These are phyloP conservation scores for Gavia stellata DNA, from an alignment of 2,113 vertebrate genomes.

Conservation along the genomic window DNA sequence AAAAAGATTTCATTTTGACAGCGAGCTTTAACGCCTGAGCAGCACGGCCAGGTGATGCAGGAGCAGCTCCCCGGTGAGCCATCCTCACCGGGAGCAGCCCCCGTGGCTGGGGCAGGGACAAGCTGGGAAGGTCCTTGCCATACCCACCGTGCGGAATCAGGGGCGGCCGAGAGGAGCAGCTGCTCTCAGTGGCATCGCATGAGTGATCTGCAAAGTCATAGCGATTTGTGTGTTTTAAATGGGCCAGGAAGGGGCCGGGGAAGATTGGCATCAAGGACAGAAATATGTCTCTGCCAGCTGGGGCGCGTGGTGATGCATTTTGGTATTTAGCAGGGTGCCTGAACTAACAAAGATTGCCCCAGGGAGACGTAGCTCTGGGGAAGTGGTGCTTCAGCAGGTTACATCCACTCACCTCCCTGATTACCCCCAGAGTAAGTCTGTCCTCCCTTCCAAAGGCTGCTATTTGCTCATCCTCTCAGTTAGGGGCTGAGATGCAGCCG, in stretches of 20 bases:
- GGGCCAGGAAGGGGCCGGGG: not conserved
- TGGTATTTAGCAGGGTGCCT: not conserved
- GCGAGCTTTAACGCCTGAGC: fast-evolving
- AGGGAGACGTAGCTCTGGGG: not conserved
- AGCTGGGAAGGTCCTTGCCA: not conserved
- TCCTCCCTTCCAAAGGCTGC: not conserved
- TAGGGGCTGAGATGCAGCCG: not conserved
- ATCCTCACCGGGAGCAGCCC: not conserved
- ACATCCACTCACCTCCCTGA: too few species aligned
- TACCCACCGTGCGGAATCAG: fast-evolving
- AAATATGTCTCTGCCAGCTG: fast-evolving
- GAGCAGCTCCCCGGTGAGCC: not conserved
- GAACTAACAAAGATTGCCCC: not conserved
- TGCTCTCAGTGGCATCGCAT: fast-evolving
- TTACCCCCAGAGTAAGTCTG: fast-evolving
- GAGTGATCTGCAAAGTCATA: not conserved
- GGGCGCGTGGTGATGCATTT: fast-evolving
- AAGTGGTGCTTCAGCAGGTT: not conserved
- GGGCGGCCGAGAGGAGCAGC: not conserved
- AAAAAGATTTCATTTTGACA: fast-evolving
- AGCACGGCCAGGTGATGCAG: fast-evolving
- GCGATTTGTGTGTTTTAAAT: not conserved
- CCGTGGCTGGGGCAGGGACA: fast-evolving
- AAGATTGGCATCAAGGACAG: not conserved
- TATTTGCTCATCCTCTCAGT: not conserved